Evolutionary conservation across 2,113 vertebrate genomes (phyloP).

Genomic region (Ceuthmochares aereus): DNA sequence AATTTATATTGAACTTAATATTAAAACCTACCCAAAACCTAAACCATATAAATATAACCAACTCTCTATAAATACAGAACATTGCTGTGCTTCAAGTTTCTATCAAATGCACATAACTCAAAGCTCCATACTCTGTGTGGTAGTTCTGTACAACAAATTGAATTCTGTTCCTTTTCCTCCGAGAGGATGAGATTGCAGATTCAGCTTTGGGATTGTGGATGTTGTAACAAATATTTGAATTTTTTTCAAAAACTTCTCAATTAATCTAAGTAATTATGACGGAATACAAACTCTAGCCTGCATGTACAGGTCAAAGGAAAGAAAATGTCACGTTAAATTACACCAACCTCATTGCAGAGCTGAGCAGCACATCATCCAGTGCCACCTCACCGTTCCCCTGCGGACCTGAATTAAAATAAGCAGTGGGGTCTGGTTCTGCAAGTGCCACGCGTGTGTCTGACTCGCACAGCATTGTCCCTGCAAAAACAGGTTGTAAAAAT

Average conservation of each 20-base stretch:
- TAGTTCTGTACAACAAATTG: background rate
- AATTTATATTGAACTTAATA: too few species aligned
- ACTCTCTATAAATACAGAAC: too few species aligned
- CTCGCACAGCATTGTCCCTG: conserved; percentile 80
- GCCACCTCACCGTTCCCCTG: background rate
- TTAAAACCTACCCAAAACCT: too few species aligned
- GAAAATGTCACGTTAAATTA: background rate
- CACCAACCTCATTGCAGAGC: conserved; percentile 75
- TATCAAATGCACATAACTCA: rapidly evolving
- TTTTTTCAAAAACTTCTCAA: background rate
- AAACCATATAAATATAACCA: too few species aligned
- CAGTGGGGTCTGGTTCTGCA: conserved; percentile 55
- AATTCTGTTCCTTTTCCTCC: background rate
- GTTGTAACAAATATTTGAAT: background rate
- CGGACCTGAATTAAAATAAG: conserved; percentile 14
- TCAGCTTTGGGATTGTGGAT: background rate
- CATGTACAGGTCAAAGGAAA: background rate
- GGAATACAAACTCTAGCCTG: background rate
- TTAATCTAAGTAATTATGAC: background rate
- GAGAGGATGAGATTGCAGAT: background rate
- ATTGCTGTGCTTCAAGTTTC: too few species aligned
- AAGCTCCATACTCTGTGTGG: background rate
- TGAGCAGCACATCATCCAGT: conserved; percentile 31
- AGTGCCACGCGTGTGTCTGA: conserved; percentile 61
- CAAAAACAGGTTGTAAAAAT: background rate